These are phyloP conservation scores for Phyllopteryx taeniolatus DNA, from an alignment of 2,113 vertebrate species.

Conservation along the genomic window DNA sequence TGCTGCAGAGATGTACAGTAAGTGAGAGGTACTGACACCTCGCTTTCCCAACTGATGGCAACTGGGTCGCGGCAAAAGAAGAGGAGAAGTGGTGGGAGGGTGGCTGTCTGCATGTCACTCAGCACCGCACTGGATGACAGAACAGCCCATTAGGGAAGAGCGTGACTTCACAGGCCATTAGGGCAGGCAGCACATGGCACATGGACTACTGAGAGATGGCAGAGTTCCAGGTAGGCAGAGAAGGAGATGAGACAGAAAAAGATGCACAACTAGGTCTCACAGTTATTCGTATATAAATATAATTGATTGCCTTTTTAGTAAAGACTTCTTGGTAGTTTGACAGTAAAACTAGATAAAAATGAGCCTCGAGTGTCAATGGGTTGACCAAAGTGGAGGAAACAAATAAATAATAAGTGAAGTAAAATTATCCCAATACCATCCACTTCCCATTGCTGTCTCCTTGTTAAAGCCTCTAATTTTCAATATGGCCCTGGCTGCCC, in stretches of 20 bases:
- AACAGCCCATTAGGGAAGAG: slow-evolving; percentile 70
- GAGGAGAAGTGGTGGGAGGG: slow-evolving; percentile 31
- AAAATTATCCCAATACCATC: slow-evolving; percentile 33
- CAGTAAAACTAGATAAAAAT: background rate
- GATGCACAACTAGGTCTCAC: background rate
- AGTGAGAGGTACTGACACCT: slow-evolving; percentile 62
- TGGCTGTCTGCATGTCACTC: slow-evolving; percentile 61
- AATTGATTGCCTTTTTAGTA: background rate
- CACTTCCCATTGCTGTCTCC: slow-evolving; percentile 33
- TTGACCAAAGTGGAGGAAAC: slow-evolving; percentile 38
- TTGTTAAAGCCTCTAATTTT: slow-evolving; percentile 63
- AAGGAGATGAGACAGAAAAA: slow-evolving; percentile 17
- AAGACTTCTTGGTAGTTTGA: slow-evolving; percentile 4
- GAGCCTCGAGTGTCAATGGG: slow-evolving; percentile 9
- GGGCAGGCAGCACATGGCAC: slow-evolving; percentile 60
- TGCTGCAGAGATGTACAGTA: slow-evolving; percentile 34
- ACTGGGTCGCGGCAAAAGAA: slow-evolving; percentile 41
- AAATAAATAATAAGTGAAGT: slow-evolving; percentile 45
- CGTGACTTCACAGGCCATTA: slow-evolving; percentile 76
- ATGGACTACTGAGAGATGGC: slow-evolving; percentile 60
- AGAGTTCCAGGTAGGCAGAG: slow-evolving; percentile 21
- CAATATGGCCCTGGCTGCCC: slow-evolving; percentile 52
- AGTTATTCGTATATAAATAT: background rate
- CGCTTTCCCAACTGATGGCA: slow-evolving; percentile 56
- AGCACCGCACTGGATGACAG: slow-evolving; percentile 65